Percentiles rank a stretch among this genome's conserved stretches.
These are phyloP conservation scores for Eleginops maclovinus DNA, from an alignment of 2,113 vertebrate genomes.

Conservation along the genomic window DNA sequence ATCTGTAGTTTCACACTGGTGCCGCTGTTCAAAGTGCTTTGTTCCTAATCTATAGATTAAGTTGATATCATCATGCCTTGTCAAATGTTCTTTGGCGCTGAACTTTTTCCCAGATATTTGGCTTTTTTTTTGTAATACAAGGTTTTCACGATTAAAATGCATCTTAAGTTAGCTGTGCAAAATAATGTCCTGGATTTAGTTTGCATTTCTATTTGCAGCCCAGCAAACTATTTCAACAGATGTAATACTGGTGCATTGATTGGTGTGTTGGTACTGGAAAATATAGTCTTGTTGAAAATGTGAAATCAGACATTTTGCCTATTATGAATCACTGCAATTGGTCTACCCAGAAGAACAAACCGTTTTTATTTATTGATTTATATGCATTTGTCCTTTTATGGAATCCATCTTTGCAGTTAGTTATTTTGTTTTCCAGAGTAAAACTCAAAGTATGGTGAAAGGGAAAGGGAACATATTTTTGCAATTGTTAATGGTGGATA, in stretches of 20 bases:
- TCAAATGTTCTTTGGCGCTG: conserved; percentile 19
- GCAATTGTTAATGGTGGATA: conserved; percentile 66
- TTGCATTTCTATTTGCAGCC: conserved; percentile 21
- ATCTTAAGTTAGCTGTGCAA: conserved; percentile 17
- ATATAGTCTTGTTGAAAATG: conserved; percentile 53
- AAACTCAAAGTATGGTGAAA: conserved; percentile 67
- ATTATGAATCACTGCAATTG: conserved; percentile 43
- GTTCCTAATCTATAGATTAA: neutral
- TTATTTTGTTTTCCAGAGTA: conserved; percentile 54
- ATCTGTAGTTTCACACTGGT: conserved; percentile 65
- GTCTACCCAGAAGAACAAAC: conserved; percentile 57
- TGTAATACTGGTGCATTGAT: conserved; percentile 18
- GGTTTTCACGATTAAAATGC: conserved; percentile 23
- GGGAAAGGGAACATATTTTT: conserved; percentile 77
- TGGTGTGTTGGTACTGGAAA: conserved; percentile 55
- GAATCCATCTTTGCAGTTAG: conserved; percentile 52
- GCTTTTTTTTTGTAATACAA: too few species aligned
- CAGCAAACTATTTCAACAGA: conserved; percentile 16
- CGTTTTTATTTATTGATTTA: conserved; percentile 69
- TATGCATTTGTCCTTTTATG: conserved; percentile 50
- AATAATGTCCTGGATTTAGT: conserved; percentile 16
- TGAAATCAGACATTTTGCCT: conserved; percentile 61
- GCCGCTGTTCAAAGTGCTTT: conserved; percentile 65
- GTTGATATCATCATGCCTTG: conserved; percentile 51
- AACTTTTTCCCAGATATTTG: conserved; percentile 1